Evolutionary conservation across 2,797 vertebrate species (phyloP), one percentile per base, ranked within the genome.

Genomic region (Centroberyx gerrardi): DNA sequence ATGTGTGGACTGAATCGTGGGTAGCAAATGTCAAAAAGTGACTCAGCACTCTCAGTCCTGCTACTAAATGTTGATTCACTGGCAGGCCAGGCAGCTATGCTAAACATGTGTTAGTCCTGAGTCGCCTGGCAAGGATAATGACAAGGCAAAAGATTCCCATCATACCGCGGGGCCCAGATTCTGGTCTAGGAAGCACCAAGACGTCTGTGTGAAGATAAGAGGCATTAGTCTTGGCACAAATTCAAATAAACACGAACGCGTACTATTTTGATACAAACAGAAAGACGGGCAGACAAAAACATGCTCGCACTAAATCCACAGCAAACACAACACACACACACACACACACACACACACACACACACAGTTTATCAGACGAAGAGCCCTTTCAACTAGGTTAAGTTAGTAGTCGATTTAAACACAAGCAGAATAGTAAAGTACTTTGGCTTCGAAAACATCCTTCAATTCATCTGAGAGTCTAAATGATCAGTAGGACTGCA

Each of bases 1-100:
- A 67, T 48, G 60, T 42, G 66, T 61, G 48, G 63, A 68, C 33
- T 31, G n/a, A 55, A 33, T 70, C 27, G 27, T 52, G 62, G 70
- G 70, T 76, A 53, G 81, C 56, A 75, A 77, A 79, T 80, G 63
- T 81, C 81, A 78, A 75, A 67, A 58, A 66, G 71, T 83, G 86
- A 87, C 78, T 90, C 78, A 83, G 78, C 75, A 82, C 74, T 87
- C 66, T 58, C 44, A 29, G 38, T 60, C 56, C 62, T 61, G 0
- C 40, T 59, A 46, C 62, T 68, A 68, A 54, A 68, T 55, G 64
- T 78, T 61, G 74, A 74, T 77, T 66, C 77, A 69, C 49, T 1
- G 51, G 27, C 36, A 42, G 48, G 60, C 42, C 42, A 2, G 51
- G 27, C 33, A 36, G 52, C 53, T 28, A 2, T 2, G 42, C n/a